Conservation (phyloP, 2,797 vertebrate species). For the Gallinago stenura region DNA sequence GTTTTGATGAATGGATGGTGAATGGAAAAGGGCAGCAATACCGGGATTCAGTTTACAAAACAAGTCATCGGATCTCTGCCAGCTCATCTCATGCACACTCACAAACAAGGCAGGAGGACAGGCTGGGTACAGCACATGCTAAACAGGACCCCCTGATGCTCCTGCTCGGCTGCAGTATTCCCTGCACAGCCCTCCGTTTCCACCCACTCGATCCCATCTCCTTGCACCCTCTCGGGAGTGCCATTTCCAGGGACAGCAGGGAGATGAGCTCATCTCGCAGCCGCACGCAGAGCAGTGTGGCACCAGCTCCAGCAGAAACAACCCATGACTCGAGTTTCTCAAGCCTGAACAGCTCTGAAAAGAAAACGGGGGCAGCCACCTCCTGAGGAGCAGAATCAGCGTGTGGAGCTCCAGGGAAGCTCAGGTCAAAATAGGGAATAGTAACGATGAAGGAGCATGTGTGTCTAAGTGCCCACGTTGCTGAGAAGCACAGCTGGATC, state of each 20-base stretch:
- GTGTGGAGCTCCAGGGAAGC: rapidly evolving
- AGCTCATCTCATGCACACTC: not conserved
- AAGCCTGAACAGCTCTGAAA: not conserved
- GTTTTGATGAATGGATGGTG: not conserved
- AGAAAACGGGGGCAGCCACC: not conserved
- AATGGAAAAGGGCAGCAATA: not conserved
- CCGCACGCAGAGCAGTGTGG: not conserved
- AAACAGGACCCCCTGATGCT: not conserved
- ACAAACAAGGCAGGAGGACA: not conserved
- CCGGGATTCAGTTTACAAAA: not conserved
- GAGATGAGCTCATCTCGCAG: not conserved
- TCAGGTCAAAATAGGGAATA: not conserved
- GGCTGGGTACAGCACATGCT: rapidly evolving
- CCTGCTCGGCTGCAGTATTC: not conserved
- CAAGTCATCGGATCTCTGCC: not conserved
- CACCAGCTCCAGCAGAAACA: not conserved
- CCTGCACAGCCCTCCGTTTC: not conserved
- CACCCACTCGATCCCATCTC: not conserved
- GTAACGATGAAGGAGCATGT: too few relatives aligned
- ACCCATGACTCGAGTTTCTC: not conserved
- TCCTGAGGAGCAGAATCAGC: not conserved
- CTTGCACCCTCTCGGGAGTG: not conserved
- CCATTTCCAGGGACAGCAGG: not conserved
- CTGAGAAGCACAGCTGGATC: not conserved
- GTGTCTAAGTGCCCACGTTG: not conserved